A percentile compares a stretch with the other conserved stretches of the same genome.
Conservation (phyloP, 2,113 vertebrate species). For the Baryphthengus martii region DNA sequence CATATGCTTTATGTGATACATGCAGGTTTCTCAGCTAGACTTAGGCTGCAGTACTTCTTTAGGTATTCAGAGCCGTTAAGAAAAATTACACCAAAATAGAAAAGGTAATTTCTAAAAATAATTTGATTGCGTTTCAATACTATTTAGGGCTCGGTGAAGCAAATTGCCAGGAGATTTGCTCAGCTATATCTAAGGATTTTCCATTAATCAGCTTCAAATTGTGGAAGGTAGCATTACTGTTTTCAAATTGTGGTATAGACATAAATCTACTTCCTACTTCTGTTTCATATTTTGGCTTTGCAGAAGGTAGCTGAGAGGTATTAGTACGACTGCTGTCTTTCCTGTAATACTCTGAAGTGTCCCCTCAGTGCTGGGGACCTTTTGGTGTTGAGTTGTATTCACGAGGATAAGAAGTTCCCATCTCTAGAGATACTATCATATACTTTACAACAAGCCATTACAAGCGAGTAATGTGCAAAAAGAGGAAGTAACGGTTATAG, state of each 20-base stretch:
- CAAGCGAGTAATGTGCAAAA: neutral
- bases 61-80: neutral
- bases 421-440: neutral
- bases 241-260: neutral
- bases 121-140: neutral
- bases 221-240: neutral
- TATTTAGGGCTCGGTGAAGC: neutral
- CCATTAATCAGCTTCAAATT: neutral
- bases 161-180: neutral
- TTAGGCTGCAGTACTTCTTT: neutral
- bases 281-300: neutral
- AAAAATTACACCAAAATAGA: neutral
- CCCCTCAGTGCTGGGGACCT: neutral
- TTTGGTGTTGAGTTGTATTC: neutral
- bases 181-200: neutral
- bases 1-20: neutral
- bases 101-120: neutral
- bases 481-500: conserved; percentile 28
- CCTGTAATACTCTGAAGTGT: neutral
- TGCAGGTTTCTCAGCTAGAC: neutral
- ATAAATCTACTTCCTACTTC: neutral
- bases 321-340: neutral
- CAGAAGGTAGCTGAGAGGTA: neutral
- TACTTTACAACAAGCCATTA: neutral
- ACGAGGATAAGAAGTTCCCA: neutral